These are phyloP conservation scores for Datnioides undecimradiatus DNA, from an alignment of 2,113 vertebrate genomes.

Conservation along the genomic window DNA sequence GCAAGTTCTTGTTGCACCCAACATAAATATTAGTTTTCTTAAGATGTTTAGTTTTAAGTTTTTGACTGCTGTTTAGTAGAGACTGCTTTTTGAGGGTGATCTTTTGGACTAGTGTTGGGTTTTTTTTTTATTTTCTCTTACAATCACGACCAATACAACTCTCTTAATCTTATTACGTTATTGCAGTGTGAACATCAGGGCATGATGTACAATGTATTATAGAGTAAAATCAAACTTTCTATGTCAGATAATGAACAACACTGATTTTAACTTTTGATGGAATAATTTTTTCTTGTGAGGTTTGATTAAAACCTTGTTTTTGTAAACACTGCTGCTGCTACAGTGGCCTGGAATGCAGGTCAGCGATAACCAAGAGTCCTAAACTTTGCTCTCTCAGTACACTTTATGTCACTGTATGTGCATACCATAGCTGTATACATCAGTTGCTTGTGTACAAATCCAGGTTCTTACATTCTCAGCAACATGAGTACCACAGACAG, in stretches of 20 bases:
- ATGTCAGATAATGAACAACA: not conserved
- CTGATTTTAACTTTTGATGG: not conserved
- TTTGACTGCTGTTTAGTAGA: too few species aligned
- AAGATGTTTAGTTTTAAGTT: not conserved
- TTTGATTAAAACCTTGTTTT: not conserved
- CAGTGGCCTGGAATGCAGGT: slow-evolving; percentile 1
- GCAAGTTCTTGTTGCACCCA: too few species aligned
- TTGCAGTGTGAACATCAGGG: too few species aligned
- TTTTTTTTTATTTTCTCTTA: too few species aligned
- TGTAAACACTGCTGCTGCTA: slow-evolving; percentile 13
- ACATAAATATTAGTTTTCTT: not conserved
- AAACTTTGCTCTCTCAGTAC: not conserved
- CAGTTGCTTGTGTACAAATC: not conserved
- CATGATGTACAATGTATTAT: too few species aligned
- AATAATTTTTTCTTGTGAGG: not conserved
- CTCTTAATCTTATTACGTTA: too few species aligned
- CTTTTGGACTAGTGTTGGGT: too few species aligned
- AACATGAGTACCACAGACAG: not conserved
- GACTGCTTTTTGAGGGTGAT: not conserved
- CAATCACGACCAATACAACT: too few species aligned
- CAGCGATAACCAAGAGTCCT: not conserved
- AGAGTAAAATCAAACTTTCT: not conserved
- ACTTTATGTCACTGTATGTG: too few species aligned
- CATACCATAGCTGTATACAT: not conserved
- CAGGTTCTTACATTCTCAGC: not conserved